Evolutionary conservation across 2,797 vertebrate species (phyloP).

Genomic region (Xiphophorus birchmanni): DNA sequence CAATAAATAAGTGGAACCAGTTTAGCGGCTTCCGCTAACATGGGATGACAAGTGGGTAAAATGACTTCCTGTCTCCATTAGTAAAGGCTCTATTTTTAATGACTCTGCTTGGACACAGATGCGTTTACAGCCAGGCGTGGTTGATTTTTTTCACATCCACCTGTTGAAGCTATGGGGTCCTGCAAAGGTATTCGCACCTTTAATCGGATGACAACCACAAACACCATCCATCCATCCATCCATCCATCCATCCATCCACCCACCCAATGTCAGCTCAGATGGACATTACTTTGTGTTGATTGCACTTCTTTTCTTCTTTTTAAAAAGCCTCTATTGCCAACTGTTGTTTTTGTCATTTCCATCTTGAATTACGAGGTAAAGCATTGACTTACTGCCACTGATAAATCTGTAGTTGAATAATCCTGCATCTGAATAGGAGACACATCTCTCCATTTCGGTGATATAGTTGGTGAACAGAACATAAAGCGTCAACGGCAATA

Average conservation of each 20-base stretch:
- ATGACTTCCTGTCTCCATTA: background rate
- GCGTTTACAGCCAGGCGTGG: background rate
- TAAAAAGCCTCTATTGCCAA: no score
- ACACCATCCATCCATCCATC: background rate
- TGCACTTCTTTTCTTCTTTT: no score
- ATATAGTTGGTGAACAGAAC: background rate
- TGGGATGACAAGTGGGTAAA: background rate
- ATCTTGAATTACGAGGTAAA: no score
- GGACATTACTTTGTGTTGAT: background rate
- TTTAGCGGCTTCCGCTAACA: background rate
- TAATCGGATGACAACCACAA: background rate
- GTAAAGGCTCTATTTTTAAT: background rate
- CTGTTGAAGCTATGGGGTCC: no score
- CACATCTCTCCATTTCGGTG: background rate
- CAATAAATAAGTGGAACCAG: background rate
- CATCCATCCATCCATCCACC: no score
- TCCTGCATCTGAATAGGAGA: background rate
- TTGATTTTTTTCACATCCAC: no score
- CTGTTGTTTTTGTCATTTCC: no score
- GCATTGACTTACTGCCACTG: background rate
- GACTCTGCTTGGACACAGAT: background rate
- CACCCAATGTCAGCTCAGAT: background rate
- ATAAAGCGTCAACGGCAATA: background rate
- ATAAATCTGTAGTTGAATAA: background rate
- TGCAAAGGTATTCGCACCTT: no score